phyloP scores from a whole-genome alignment of 2,888 invertebrate genomes.

The Trypoxylon attenuatum region DNA sequence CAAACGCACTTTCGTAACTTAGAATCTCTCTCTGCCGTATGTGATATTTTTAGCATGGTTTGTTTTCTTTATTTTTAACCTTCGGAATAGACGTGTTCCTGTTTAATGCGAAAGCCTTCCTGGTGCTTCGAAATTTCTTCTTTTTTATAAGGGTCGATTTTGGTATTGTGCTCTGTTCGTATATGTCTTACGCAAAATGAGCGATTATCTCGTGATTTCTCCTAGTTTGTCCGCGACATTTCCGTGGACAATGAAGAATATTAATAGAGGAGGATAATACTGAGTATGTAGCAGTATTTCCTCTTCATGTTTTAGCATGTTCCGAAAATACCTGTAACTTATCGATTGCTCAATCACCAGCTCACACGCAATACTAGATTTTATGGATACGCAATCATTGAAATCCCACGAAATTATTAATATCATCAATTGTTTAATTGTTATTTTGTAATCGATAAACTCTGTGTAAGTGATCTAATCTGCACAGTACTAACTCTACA shows the following conservation, averaged over 20 bases:
- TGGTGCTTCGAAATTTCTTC: neutral
- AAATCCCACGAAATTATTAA: too few relatives aligned
- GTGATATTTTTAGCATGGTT: slow-evolving; percentile 64
- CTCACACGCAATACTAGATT: neutral
- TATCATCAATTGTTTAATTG: too few relatives aligned
- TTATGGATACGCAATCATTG: too few relatives aligned
- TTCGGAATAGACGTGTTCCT: slow-evolving; percentile 26
- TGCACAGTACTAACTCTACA: neutral
- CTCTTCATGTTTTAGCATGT: slow-evolving; percentile 9
- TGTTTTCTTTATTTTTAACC: slow-evolving; percentile 53
- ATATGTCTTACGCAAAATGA: too few relatives aligned
- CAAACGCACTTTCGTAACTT: slow-evolving; percentile 58
- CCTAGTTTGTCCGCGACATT: neutral
- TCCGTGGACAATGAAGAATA: neutral
- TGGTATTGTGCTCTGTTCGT: neutral
- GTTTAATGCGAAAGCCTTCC: slow-evolving; percentile 23
- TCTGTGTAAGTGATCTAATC: slow-evolving; percentile 3
- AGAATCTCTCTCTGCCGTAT: slow-evolving; percentile 37
- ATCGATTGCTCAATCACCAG: neutral
- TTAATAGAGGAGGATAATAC: slow-evolving; percentile 10
- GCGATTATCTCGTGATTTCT: too few relatives aligned
- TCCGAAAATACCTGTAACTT: slow-evolving; percentile 27
- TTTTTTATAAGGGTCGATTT: neutral
- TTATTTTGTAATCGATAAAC: too few relatives aligned
- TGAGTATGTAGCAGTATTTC: slow-evolving; percentile 10